Evolutionary conservation across 1,140 invertebrate genomes (phyloP).

Genomic region (Tetramorium parvispinum): DNA sequence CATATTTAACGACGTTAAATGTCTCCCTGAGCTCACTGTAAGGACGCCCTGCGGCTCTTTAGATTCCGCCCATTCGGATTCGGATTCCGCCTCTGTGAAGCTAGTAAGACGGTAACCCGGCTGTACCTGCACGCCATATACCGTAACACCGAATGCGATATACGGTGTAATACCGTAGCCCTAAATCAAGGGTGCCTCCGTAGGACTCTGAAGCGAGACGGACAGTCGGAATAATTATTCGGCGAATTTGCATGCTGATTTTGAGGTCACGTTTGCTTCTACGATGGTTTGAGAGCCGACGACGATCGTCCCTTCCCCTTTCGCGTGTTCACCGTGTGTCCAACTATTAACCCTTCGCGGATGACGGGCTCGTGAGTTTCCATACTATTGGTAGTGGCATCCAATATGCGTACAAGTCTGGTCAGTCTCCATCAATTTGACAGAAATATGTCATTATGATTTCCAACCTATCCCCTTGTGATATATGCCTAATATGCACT

Average conservation of each 20-base stretch:
- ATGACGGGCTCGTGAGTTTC: constrained; percentile 40
- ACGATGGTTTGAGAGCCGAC: constrained; percentile 45
- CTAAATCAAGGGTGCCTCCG: constrained; percentile 75
- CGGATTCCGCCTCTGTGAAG: constrained; percentile 20
- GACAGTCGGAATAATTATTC: constrained; percentile 84
- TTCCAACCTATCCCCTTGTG: constrained; percentile 3
- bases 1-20: constrained; percentile 70
- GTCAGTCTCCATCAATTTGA: constrained; percentile 16
- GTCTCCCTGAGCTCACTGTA: constrained; percentile 55
- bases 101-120: constrained; percentile 41
- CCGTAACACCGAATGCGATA: constrained; percentile 32
- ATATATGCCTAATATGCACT: background rate
- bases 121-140: background rate
- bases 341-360: constrained; percentile 2
- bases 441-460: constrained; percentile 56
- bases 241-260: constrained; percentile 84
- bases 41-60: constrained; percentile 44
- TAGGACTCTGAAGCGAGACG: constrained; percentile 65
- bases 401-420: constrained; percentile 42
- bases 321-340: background rate
- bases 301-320: background rate
- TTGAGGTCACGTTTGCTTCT: constrained; percentile 81
- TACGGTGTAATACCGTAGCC: constrained; percentile 14
- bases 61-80: constrained; percentile 20
- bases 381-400: constrained; percentile 46